A percentile compares a stretch with the other conserved stretches of the same genome.
These are phyloP conservation scores for Ploceus nigricollis DNA, from an alignment of 2,113 vertebrate genomes.

Conservation along the genomic window DNA sequence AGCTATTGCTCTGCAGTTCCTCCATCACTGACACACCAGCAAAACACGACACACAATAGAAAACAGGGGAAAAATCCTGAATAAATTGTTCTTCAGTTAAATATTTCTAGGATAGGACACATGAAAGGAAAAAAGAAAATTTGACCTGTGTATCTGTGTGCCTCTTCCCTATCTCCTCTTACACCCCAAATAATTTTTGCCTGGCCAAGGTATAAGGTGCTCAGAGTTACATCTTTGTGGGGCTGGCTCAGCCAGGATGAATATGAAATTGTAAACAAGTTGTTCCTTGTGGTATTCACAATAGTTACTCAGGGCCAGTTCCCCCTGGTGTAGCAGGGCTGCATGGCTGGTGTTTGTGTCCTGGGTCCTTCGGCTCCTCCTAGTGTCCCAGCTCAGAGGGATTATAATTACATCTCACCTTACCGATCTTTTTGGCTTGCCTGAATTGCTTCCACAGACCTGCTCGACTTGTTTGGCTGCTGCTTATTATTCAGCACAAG, in stretches of 20 bases:
- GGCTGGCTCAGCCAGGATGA: background rate
- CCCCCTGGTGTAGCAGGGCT: background rate
- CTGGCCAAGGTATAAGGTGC: background rate
- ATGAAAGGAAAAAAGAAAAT: background rate
- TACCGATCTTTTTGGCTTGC: constrained; percentile 29
- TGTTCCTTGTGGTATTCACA: too few species aligned
- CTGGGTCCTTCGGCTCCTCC: background rate
- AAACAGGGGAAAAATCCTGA: background rate
- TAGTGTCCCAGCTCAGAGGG: background rate
- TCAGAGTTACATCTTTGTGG: background rate
- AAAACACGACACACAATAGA: background rate
- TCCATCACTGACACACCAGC: background rate
- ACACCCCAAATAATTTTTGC: background rate
- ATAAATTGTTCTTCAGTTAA: background rate
- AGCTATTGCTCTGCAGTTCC: background rate
- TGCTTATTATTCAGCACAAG: constrained; percentile 47
- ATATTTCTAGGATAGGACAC: background rate
- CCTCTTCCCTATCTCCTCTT: background rate
- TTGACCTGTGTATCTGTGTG: background rate
- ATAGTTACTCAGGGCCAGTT: background rate
- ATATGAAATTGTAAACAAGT: background rate
- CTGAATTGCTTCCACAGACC: constrained; percentile 51
- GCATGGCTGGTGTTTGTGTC: background rate
- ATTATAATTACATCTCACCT: constrained; percentile 59
- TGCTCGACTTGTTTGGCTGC: constrained; percentile 58